phyloP scores from a whole-genome alignment of 2,888 invertebrate species.

The Mythimna impura region DNA sequence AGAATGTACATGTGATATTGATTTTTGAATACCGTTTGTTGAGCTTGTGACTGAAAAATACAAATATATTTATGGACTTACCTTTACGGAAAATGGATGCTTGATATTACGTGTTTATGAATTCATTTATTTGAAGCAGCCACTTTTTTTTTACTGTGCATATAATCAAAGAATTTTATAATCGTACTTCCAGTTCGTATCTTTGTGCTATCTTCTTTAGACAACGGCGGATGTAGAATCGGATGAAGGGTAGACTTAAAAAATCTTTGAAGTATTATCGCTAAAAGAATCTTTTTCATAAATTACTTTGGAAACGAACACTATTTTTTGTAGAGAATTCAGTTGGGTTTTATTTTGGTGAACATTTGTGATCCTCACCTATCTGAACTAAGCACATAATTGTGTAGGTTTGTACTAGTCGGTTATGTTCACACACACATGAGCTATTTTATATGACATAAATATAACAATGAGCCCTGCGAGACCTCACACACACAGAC shows the following conservation, averaged over 20 bases:
- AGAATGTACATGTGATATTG: not conserved
- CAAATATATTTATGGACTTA: not conserved
- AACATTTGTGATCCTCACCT: no score
- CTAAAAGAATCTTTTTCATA: slow-evolving; percentile 1
- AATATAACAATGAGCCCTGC: no score
- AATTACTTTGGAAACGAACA: not conserved
- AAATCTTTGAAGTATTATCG: slow-evolving; percentile 5
- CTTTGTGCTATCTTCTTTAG: slow-evolving; percentile 6
- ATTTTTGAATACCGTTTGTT: not conserved
- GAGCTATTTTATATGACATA: no score
- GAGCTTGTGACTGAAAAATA: not conserved
- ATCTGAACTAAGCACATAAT: no score
- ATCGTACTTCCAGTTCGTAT: slow-evolving; percentile 1
- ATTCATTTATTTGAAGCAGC: not conserved
- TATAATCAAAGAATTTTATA: slow-evolving; percentile 25
- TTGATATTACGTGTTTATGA: not conserved
- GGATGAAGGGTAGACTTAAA: slow-evolving; percentile 10
- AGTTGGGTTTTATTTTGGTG: not conserved
- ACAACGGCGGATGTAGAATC: slow-evolving; percentile 18
- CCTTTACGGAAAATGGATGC: not conserved
- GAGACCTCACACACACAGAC: no score
- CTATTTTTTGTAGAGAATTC: not conserved
- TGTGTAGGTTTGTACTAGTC: no score
- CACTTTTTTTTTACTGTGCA: not conserved
- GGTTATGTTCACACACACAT: no score